Conservation (phyloP, 2,797 vertebrate species). For the Ptychobarbus kaznakovi region DNA sequence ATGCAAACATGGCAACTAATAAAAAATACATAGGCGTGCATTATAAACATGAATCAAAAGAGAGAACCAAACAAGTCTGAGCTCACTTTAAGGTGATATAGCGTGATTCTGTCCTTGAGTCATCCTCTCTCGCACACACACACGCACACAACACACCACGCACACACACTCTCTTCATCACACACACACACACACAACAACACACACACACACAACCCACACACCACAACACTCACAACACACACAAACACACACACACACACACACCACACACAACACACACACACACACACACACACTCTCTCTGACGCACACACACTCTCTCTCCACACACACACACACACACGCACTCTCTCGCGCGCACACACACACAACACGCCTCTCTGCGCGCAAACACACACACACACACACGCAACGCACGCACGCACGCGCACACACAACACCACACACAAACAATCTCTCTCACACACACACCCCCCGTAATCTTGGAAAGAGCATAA, state of each 20-base stretch:
- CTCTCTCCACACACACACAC: too few species aligned
- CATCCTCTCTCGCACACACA: neutral
- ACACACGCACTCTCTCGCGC: too few species aligned
- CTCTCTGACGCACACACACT: too few species aligned
- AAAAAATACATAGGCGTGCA: neutral
- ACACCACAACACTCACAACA: too few species aligned
- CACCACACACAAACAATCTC: too few species aligned
- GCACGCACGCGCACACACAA: too few species aligned
- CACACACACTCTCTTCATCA: too few species aligned
- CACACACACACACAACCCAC: slow-evolving; percentile 18
- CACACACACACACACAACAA: too few species aligned
- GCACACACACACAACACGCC: too few species aligned
- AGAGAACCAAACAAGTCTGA: neutral
- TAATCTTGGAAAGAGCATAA: slow-evolving; percentile 17
- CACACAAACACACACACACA: slow-evolving; percentile 15
- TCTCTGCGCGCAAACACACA: too few species aligned
- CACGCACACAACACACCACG: slow-evolving; percentile 12
- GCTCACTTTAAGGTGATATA: neutral
- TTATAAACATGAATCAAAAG: neutral
- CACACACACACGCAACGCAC: too few species aligned
- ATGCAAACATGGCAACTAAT: neutral
- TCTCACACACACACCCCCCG: neutral
- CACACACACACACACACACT: slow-evolving; percentile 9
- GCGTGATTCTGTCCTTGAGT: slow-evolving; percentile 13
- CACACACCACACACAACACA: slow-evolving; percentile 27